Percentiles rank a stretch among this genome's conserved stretches.
Conservation (phyloP, 2,113 vertebrate genomes). For the Antigone vipio region DNA sequence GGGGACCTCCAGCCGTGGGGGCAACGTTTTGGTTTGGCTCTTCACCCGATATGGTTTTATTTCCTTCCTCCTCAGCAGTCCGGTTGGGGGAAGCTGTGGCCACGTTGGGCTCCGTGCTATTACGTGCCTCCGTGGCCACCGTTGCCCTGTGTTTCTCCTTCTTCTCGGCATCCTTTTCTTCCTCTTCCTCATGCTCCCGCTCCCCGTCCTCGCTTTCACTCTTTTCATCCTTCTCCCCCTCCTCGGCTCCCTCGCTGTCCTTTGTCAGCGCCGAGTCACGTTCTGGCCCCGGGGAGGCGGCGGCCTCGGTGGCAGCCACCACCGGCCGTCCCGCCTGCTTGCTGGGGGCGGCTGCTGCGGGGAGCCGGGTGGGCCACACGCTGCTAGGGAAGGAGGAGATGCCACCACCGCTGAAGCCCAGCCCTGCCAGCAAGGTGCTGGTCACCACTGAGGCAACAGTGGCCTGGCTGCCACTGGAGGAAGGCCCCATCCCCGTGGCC, state of each 20-base stretch:
- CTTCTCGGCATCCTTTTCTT: slow-evolving; percentile 80
- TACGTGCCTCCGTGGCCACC: background rate
- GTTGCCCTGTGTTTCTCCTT: slow-evolving; percentile 74
- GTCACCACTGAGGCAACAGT: slow-evolving; percentile 94
- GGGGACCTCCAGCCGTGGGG: slow-evolving; percentile 43
- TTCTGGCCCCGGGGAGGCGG: slow-evolving; percentile 69
- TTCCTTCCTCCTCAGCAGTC: slow-evolving; percentile 74
- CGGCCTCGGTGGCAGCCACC: slow-evolving; percentile 75
- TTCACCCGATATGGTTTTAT: slow-evolving; percentile 67
- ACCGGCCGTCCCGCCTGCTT: slow-evolving; percentile 69
- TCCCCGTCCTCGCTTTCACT: slow-evolving; percentile 79
- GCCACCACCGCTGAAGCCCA: slow-evolving; percentile 90
- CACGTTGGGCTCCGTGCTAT: background rate
- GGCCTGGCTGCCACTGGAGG: slow-evolving; percentile 93
- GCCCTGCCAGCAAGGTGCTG: slow-evolving; percentile 90
- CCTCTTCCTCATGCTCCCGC: slow-evolving; percentile 80
- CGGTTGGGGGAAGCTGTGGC: slow-evolving; percentile 39
- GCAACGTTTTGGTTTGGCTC: slow-evolving; percentile 15
- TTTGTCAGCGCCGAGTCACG: slow-evolving; percentile 65
- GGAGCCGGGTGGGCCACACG: slow-evolving; percentile 88
- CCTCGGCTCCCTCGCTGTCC: slow-evolving; percentile 72
- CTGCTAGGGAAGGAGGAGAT: slow-evolving; percentile 95
- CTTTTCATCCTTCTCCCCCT: slow-evolving; percentile 79
- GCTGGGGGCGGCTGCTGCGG: slow-evolving; percentile 43
- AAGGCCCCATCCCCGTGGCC: slow-evolving; percentile 94